Evolutionary conservation across 2,113 vertebrate genomes (phyloP).

Genomic region (Ictalurus furcatus): DNA sequence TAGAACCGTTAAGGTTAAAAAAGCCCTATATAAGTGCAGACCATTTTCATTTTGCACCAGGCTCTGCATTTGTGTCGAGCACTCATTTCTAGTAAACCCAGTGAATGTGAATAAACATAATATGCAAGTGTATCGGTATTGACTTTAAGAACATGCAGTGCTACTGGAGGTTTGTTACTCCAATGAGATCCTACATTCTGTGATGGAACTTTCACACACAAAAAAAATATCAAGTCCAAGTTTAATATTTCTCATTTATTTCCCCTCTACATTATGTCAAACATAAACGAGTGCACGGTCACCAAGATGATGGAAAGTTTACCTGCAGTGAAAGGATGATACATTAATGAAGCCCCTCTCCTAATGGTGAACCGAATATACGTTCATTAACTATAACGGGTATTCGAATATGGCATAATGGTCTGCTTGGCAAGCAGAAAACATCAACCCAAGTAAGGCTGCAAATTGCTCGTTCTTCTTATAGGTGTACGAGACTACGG

Average conservation of each 20-base stretch:
- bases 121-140: not conserved
- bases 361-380: not conserved
- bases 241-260: not conserved
- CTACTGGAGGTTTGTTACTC: not conserved
- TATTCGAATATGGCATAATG: not conserved
- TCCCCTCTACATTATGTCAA: not conserved
- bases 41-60: too few relatives aligned
- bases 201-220: not conserved
- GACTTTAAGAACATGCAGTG: not conserved
- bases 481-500: too few relatives aligned
- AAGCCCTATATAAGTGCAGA: too few relatives aligned
- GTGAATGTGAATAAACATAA: too few relatives aligned
- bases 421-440: too few relatives aligned
- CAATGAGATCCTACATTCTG: not conserved
- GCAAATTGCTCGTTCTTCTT: too few relatives aligned
- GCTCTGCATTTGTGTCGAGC: too few relatives aligned
- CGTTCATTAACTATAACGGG: not conserved
- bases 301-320: not conserved
- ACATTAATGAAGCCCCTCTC: not conserved
- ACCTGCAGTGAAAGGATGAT: not conserved
- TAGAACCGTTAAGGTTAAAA: too few relatives aligned
- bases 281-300: not conserved
- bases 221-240: not conserved
- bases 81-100: too few relatives aligned
- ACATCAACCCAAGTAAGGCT: too few relatives aligned